phyloP scores from a whole-genome alignment of 2,888 invertebrate species.

The Gastrophysa polygoni region DNA sequence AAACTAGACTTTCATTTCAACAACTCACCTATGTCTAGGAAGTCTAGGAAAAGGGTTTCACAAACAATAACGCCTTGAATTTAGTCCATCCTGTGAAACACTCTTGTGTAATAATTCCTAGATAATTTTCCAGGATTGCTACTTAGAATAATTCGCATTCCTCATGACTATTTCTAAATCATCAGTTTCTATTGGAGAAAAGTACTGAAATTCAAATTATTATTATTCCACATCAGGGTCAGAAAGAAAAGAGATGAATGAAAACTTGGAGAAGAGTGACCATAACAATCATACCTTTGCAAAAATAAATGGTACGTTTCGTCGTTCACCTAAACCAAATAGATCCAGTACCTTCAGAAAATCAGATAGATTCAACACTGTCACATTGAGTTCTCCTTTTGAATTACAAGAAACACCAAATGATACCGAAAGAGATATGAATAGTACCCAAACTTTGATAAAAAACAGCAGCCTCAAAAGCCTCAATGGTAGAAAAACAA shows the following conservation, averaged over 20 bases:
- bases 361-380: conserved; percentile 35
- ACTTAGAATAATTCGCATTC: too few species aligned
- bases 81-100: too few species aligned
- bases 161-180: too few species aligned
- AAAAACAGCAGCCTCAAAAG: conserved; percentile 21
- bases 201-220: too few species aligned
- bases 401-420: conserved; percentile 30
- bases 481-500: conserved; percentile 16
- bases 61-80: too few species aligned
- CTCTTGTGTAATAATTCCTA: too few species aligned
- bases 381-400: conserved; percentile 14
- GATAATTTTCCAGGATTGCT: too few species aligned
- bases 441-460: conserved; percentile 27
- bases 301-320: conserved; percentile 35
- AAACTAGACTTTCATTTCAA: too few species aligned
- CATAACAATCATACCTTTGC: conserved; percentile 12
- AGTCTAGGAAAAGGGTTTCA: too few species aligned
- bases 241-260: not conserved
- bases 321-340: conserved; percentile 40
- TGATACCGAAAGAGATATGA: conserved; percentile 25
- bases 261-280: not conserved
- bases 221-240: conserved; percentile 14
- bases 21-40: too few species aligned
- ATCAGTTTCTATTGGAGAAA: too few species aligned
- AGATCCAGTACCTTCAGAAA: conserved; percentile 40